These are phyloP conservation scores for Pseudomyrmex sp. DNA, from an alignment of 1,140 invertebrate genomes.

Conservation along the genomic window DNA sequence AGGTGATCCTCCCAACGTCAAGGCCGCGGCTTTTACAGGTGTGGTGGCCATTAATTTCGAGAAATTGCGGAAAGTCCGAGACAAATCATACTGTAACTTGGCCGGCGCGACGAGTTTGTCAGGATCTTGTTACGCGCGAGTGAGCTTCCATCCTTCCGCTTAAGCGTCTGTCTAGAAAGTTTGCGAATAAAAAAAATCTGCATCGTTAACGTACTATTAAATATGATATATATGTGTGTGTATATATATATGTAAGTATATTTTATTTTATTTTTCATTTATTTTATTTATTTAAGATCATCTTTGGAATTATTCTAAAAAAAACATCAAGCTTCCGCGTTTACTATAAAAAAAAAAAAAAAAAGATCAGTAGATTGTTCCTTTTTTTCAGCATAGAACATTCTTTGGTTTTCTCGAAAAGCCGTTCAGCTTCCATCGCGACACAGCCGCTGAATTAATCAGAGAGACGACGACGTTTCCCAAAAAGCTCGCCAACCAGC, in stretches of 20 bases:
- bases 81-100: conserved; percentile 57
- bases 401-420: conserved; percentile 36
- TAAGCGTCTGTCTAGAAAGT: not conserved
- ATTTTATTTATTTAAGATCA: too few species aligned
- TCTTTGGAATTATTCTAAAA: too few species aligned
- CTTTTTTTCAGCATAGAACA: conserved; percentile 5
- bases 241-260: too few species aligned
- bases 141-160: not conserved
- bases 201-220: too few species aligned
- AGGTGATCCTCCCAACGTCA: conserved; percentile 49
- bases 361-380: not conserved
- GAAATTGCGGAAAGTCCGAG: conserved; percentile 58
- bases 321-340: not conserved
- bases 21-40: conserved; percentile 57
- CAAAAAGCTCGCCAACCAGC: conserved; percentile 56
- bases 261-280: too few species aligned
- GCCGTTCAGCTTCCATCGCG: not conserved
- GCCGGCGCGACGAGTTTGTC: conserved; percentile 1
- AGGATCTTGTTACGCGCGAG: not conserved
- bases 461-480: conserved; percentile 59
- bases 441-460: conserved; percentile 68
- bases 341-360: not conserved
- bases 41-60: conserved; percentile 66
- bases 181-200: not conserved
- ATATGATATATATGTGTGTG: too few species aligned